Percentiles rank a stretch among this genome's conserved stretches.
Evolutionary conservation across 2,113 vertebrate species (phyloP).

Genomic region (Excalfactoria chinensis): DNA sequence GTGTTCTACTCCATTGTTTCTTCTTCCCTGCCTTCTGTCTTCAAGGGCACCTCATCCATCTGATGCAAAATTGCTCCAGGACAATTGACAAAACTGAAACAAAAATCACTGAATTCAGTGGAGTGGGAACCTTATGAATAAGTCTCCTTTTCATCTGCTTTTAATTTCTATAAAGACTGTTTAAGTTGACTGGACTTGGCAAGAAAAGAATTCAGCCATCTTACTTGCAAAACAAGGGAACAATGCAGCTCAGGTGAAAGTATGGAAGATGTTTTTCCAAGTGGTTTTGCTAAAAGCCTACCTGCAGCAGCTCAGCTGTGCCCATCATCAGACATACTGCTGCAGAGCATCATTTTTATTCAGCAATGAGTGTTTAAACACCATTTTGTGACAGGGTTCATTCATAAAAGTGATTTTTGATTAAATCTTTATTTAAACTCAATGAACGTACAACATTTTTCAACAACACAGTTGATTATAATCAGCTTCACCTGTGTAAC

Average conservation of each 20-base stretch:
- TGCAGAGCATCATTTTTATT: conserved; percentile 22
- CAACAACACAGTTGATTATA: conserved; percentile 51
- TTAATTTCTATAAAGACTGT: neutral
- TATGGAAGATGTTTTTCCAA: neutral
- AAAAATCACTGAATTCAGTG: neutral
- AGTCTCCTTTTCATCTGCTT: neutral
- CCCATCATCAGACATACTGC: neutral
- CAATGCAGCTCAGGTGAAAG: neutral
- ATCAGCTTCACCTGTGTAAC: conserved; percentile 48
- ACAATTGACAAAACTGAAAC: neutral
- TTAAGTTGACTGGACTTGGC: neutral
- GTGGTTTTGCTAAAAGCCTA: neutral
- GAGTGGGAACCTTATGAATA: neutral
- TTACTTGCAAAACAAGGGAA: neutral
- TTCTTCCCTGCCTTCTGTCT: neutral
- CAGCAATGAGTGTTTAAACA: conserved; percentile 46
- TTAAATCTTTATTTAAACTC: conserved; percentile 70
- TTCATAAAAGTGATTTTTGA: conserved; percentile 62
- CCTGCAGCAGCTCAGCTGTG: neutral
- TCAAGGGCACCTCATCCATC: neutral
- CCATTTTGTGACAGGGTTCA: conserved; percentile 11
- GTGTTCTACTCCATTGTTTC: no score
- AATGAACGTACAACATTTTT: conserved; percentile 28
- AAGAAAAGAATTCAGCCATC: neutral
- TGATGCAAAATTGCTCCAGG: neutral